phyloP scores from a whole-genome alignment of 2,888 invertebrate species.

The Drosophila mayaguana region DNA sequence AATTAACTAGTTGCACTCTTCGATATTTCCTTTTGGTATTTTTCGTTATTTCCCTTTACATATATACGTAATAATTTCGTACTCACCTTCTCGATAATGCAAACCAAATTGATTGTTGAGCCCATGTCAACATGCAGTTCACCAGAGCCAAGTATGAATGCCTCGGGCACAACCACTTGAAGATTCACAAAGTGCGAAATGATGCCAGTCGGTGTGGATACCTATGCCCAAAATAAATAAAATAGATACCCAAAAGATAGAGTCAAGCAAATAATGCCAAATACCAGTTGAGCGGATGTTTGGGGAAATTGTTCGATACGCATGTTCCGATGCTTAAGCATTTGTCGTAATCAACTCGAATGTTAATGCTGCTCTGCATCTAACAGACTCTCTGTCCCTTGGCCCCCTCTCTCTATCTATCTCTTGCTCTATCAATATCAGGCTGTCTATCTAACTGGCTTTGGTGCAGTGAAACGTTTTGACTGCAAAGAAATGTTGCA shows the following conservation, averaged over 20 bases:
- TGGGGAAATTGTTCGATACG: slow-evolving; percentile 47
- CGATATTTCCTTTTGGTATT: too few species aligned
- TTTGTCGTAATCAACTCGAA: slow-evolving; percentile 59
- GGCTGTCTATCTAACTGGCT: not conserved
- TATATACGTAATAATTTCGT: not conserved
- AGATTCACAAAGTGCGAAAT: slow-evolving; percentile 95
- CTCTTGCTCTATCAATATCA: not conserved
- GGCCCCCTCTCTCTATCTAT: too few species aligned
- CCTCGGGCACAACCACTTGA: slow-evolving; percentile 95
- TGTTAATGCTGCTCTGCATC: slow-evolving; percentile 68
- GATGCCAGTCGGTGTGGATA: slow-evolving; percentile 92
- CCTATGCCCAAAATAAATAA: slow-evolving; percentile 87
- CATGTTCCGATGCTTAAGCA: slow-evolving; percentile 29
- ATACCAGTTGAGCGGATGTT: slow-evolving; percentile 36
- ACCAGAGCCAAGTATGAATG: slow-evolving; percentile 93
- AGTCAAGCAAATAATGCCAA: slow-evolving; percentile 78
- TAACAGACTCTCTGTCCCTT: slow-evolving; percentile 26
- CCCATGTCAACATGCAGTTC: slow-evolving; percentile 96
- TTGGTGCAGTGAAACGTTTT: slow-evolving; percentile 39
- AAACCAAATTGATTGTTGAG: slow-evolving; percentile 94
- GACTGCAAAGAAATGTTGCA: slow-evolving; percentile 68
- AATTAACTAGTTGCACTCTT: too few species aligned
- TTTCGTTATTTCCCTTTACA: not conserved
- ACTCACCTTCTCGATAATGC: slow-evolving; percentile 95
- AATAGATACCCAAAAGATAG: slow-evolving; percentile 58